A percentile compares a stretch with the other conserved stretches of the same genome.
These are phyloP conservation scores for Candoia aspera DNA, from an alignment of 2,113 vertebrate species.

Conservation along the genomic window DNA sequence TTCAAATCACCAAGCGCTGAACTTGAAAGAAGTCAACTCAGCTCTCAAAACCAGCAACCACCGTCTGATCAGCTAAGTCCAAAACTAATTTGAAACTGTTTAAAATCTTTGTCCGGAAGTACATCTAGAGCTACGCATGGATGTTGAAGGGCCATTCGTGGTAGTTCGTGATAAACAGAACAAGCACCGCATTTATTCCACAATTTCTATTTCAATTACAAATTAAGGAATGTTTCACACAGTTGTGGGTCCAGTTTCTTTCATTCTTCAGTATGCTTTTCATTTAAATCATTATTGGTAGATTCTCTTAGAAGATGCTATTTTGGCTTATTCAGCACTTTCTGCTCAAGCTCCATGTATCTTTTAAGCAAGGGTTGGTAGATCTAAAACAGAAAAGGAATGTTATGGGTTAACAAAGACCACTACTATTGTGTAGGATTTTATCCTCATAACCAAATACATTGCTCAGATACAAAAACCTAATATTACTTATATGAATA, in stretches of 20 bases:
- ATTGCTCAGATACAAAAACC: not conserved
- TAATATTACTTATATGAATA: not conserved
- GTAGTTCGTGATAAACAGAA: not conserved
- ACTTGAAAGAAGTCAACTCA: not conserved
- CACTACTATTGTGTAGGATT: not conserved
- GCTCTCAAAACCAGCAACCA: not conserved
- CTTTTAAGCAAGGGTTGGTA: conserved; percentile 72
- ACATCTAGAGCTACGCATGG: not conserved
- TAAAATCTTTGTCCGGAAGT: not conserved
- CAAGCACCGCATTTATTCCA: conserved; percentile 5
- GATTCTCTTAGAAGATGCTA: not conserved
- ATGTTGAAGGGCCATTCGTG: not conserved
- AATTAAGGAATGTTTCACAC: conserved; percentile 36
- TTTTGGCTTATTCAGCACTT: conserved; percentile 54
- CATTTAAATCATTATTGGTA: not conserved
- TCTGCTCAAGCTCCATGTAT: conserved; percentile 74
- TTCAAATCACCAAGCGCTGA: no score
- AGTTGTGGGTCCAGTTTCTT: conserved; percentile 49
- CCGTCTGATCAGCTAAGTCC: not conserved
- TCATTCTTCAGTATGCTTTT: conserved; percentile 54
- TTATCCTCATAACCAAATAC: not conserved
- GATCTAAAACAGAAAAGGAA: conserved; percentile 67
- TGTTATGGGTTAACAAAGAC: not conserved
- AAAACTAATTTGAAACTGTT: not conserved
- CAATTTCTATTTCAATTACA: not conserved